phyloP scores from a whole-genome alignment of 2,797 vertebrate species.

The Oreochromis mossambicus region DNA sequence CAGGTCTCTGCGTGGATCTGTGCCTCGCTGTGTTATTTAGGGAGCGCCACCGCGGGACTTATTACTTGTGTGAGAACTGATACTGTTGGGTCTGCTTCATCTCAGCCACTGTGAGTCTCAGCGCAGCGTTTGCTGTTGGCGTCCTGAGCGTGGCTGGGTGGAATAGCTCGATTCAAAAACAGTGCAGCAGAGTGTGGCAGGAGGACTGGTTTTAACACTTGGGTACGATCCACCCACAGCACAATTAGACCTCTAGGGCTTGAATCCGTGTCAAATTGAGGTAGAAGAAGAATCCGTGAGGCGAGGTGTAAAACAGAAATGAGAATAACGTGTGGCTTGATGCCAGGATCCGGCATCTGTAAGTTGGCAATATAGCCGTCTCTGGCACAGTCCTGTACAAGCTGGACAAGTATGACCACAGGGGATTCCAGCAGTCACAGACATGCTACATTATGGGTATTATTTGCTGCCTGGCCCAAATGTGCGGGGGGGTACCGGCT shows the following conservation, averaged over 20 bases:
- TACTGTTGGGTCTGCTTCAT: constrained; percentile 32
- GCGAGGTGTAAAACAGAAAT: not conserved
- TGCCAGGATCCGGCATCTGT: constrained; percentile 36
- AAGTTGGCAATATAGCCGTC: constrained; percentile 14
- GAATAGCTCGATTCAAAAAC: not conserved
- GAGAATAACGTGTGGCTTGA: not conserved
- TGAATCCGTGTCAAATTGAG: not conserved
- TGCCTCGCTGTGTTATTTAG: constrained; percentile 60
- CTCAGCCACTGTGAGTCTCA: constrained; percentile 3
- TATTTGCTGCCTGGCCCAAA: constrained; percentile 62
- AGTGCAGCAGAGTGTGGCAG: not conserved
- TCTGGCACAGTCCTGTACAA: constrained; percentile 46
- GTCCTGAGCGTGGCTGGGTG: not conserved
- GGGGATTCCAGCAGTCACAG: constrained; percentile 67
- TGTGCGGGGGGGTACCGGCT: constrained; percentile 25
- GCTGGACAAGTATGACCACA: constrained; percentile 48
- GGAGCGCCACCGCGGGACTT: constrained; percentile 35
- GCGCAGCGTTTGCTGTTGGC: not conserved
- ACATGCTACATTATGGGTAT: constrained; percentile 67
- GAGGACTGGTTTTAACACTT: not conserved
- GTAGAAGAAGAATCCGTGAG: not conserved
- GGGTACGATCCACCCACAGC: not conserved
- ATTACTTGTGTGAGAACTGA: constrained; percentile 31
- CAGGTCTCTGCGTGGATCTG: not conserved
- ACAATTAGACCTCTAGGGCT: not conserved